Base-by-base conservation (phyloP, 2,113 vertebrate species). In the Ancistrus triradiatus region DNA sequence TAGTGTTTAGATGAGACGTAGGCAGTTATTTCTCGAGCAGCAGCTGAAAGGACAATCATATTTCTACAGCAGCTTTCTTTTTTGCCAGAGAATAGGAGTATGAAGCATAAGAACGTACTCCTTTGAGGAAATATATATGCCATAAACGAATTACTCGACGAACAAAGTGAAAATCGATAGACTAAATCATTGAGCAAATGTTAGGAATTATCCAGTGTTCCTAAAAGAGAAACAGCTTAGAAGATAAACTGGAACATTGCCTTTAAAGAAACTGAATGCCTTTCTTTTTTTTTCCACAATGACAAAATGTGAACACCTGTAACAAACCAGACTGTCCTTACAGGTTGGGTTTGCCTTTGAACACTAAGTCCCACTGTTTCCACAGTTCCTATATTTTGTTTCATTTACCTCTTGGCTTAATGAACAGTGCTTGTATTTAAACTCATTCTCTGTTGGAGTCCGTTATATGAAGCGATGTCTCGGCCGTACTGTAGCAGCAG, bases 21-120 rank as follows among this genome's bases (percentile, higher is more conserved):
- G 55, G 51, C 61, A 40, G 63, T 55, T 38, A 44, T 62, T 58
- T 51, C 27, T 68, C 47, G 51, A 60, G 47, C 69, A 61, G 37
- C 73, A 83, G 60, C 74, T 74, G 70, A 72, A 68, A 73, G 66
- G 82, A 88, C 85, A 88, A 87, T 89, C 85, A 85, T 79, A 80
- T 61, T 68, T 63, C 65, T 68, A 57, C 49, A 46, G 47, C 50
- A 43, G 38, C 3, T 31, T n/a, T n/a, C 35, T 37, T 1, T 66
- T 49, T 48, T 28, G 2, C 22, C 55, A 59, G 11, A 35, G 56
- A 42, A 43, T 22, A 44, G 19, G 44, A 10, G 42, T 47, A 38
- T 42, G 48, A 61, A 55, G 50, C 19, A 22, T n/a, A n/a, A n/a
- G n/a, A n/a, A n/a, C n/a, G n/a, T n/a, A n/a, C n/a, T 51, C 51